Conservation (phyloP, 2,113 vertebrate genomes). For the Tragelaphus imberbis region DNA sequence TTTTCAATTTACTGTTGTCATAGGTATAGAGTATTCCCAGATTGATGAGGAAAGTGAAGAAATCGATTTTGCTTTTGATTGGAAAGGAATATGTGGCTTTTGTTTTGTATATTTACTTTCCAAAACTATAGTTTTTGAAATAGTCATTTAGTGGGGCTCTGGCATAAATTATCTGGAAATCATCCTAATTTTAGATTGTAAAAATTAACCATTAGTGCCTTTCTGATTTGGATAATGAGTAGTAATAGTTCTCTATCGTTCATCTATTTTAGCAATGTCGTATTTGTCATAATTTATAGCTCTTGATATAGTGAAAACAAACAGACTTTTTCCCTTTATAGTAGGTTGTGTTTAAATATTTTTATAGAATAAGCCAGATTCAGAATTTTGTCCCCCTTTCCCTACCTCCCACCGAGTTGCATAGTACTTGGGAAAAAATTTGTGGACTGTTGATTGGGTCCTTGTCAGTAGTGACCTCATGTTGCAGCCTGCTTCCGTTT, state of each 20-base stretch:
- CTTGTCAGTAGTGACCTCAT: constrained; percentile 79
- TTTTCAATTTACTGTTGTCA: background rate
- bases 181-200: background rate
- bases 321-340: background rate
- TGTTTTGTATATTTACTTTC: background rate
- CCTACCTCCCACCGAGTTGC: constrained; percentile 15
- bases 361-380: background rate
- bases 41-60: background rate
- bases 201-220: background rate
- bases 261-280: background rate
- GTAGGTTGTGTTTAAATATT: background rate
- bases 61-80: background rate
- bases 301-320: background rate
- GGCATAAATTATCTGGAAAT: background rate
- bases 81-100: background rate
- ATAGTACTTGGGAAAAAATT: constrained; percentile 49
- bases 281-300: background rate
- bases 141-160: background rate
- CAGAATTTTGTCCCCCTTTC: background rate
- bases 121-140: background rate
- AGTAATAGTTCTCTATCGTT: background rate
- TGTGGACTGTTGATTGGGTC: constrained; percentile 76
- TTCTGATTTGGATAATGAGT: background rate
- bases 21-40: background rate
- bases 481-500: constrained; percentile 76